These are phyloP conservation scores for Aricia artaxerxes DNA, from an alignment of 2,888 invertebrate genomes.

Conservation along the genomic window DNA sequence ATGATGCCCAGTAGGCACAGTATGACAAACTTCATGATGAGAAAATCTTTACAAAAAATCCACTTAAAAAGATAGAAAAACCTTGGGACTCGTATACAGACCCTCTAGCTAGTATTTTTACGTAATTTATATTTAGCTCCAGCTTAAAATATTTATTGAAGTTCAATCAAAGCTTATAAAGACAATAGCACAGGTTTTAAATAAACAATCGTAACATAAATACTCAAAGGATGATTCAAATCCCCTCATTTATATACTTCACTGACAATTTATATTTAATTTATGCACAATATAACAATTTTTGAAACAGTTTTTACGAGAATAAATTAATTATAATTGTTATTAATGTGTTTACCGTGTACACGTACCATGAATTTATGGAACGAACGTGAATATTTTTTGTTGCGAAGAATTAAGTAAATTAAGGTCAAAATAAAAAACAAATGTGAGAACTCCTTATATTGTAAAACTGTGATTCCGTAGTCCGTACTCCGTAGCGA, in stretches of 20 bases:
- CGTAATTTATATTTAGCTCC: too few relatives aligned
- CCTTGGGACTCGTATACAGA: not conserved
- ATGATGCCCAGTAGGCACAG: not conserved
- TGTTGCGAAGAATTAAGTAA: too few relatives aligned
- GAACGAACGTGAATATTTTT: too few relatives aligned
- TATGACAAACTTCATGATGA: constrained; percentile 1
- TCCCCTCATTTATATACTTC: not conserved
- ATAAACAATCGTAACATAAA: not conserved
- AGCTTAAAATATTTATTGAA: not conserved
- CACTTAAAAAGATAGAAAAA: not conserved
- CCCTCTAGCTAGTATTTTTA: not conserved
- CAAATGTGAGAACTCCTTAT: too few relatives aligned
- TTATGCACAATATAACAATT: not conserved
- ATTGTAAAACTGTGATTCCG: too few relatives aligned
- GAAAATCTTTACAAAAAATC: not conserved
- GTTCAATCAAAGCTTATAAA: not conserved
- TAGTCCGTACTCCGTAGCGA: too few relatives aligned
- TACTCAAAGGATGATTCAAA: not conserved
- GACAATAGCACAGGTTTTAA: not conserved
- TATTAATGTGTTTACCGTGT: not conserved
- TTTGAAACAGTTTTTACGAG: not conserved
- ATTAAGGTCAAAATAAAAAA: too few relatives aligned
- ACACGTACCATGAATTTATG: too few relatives aligned
- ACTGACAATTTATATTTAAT: not conserved
- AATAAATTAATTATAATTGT: not conserved